These are phyloP conservation scores for Condylura cristata DNA, from an alignment of 2,113 vertebrate species.

Conservation along the genomic window DNA sequence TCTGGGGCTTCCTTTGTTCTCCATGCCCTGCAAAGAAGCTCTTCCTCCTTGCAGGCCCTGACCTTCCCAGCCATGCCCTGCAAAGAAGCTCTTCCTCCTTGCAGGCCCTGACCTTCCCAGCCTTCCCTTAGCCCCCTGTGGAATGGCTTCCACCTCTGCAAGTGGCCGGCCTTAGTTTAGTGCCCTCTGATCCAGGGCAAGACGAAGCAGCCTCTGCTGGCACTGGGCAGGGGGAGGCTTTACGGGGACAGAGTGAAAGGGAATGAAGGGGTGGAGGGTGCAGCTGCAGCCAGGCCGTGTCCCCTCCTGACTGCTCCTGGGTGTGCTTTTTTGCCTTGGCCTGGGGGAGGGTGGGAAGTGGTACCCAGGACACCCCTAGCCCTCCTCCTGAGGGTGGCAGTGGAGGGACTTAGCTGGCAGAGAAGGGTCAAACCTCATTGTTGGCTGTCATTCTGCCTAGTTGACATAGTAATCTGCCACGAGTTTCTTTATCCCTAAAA, in stretches of 20 bases:
- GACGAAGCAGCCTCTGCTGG: not conserved
- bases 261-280: not conserved
- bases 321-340: not conserved
- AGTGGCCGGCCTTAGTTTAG: not conserved
- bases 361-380: not conserved
- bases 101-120: too few relatives aligned
- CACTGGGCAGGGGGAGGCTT: not conserved
- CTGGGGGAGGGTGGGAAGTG: not conserved
- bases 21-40: not conserved
- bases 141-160: not conserved
- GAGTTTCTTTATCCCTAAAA: conserved; percentile 25
- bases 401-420: not conserved
- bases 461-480: not conserved
- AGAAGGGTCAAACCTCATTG: not conserved
- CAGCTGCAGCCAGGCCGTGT: not conserved
- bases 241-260: not conserved
- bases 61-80: not conserved
- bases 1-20: not conserved
- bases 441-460: not conserved
- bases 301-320: not conserved
- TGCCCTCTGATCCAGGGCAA: not conserved
- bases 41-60: not conserved
- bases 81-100: too few relatives aligned
- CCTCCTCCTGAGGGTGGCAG: too few relatives aligned
- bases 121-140: not conserved